phyloP scores from a whole-genome alignment of 2,797 vertebrate species.

The Phataginus tetradactyla region DNA sequence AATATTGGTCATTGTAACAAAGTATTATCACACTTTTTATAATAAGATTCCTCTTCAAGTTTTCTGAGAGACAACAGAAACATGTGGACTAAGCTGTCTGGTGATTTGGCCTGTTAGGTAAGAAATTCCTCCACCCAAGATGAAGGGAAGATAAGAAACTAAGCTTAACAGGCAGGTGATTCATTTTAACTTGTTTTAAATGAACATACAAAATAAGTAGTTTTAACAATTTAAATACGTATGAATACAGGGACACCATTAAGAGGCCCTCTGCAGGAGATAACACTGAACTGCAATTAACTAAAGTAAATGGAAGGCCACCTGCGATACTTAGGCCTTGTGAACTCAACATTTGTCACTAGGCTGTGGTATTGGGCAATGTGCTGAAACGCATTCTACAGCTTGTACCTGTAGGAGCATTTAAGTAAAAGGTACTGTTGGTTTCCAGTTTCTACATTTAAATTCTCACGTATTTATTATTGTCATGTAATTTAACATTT shows the following conservation, averaged over 20 bases:
- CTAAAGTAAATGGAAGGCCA: not conserved
- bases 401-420: not conserved
- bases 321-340: not conserved
- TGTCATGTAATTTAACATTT: not conserved
- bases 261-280: not conserved
- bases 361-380: not conserved
- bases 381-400: not conserved
- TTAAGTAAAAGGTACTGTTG: slow-evolving; percentile 34
- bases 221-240: slow-evolving; percentile 15
- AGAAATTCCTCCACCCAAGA: not conserved
- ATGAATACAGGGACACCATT: not conserved
- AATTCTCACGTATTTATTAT: not conserved
- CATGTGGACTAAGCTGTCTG: not conserved
- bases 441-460: slow-evolving; percentile 32
- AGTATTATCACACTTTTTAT: slow-evolving; percentile 31
- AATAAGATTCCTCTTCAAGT: not conserved
- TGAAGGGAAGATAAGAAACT: not conserved
- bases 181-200: slow-evolving; percentile 26
- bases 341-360: slow-evolving; percentile 33
- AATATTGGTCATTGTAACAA: not conserved
- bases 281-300: not conserved
- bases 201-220: not conserved
- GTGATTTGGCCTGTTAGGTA: slow-evolving; percentile 44
- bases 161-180: not conserved
- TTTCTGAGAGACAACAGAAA: slow-evolving; percentile 30